A percentile compares a stretch with the other conserved stretches of the same genome.
These are phyloP conservation scores for Machaerirhynchus nigripectus DNA, from an alignment of 2,113 vertebrate genomes.

Conservation along the genomic window DNA sequence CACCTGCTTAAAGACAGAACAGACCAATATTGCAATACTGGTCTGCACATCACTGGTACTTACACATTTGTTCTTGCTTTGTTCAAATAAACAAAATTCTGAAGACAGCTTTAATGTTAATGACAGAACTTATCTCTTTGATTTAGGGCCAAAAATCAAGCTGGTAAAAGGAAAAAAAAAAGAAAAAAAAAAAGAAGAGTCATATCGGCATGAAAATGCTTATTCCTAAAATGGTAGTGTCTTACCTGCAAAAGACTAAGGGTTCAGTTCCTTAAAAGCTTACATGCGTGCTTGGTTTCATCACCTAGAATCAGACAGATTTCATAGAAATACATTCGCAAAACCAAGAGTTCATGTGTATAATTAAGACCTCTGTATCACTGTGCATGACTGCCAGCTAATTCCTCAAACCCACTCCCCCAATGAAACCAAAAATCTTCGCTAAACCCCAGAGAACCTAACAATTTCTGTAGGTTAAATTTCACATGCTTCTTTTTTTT, in stretches of 20 bases:
- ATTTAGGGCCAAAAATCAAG: not conserved
- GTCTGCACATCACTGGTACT: not conserved
- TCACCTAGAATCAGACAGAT: not conserved
- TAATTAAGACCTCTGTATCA: not conserved
- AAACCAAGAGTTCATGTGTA: not conserved
- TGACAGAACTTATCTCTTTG: not conserved
- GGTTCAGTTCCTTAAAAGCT: not conserved
- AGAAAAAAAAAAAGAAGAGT: not conserved
- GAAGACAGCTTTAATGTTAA: not conserved
- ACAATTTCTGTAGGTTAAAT: not conserved
- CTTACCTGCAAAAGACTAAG: not conserved
- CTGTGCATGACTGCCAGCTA: not conserved
- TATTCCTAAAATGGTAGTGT: not conserved
- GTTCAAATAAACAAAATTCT: conserved; percentile 10
- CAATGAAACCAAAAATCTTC: not conserved
- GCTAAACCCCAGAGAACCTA: not conserved
- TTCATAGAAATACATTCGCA: not conserved
- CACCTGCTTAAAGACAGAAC: conserved; percentile 61
- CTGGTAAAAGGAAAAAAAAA: not conserved
- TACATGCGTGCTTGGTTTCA: not conserved
- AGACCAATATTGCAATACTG: not conserved
- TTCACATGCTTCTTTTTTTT: not conserved
- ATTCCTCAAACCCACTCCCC: not conserved
- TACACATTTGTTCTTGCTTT: not conserved
- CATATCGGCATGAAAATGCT: not conserved